phyloP scores from a whole-genome alignment of 1,140 invertebrate species.

The Samia ricini region DNA sequence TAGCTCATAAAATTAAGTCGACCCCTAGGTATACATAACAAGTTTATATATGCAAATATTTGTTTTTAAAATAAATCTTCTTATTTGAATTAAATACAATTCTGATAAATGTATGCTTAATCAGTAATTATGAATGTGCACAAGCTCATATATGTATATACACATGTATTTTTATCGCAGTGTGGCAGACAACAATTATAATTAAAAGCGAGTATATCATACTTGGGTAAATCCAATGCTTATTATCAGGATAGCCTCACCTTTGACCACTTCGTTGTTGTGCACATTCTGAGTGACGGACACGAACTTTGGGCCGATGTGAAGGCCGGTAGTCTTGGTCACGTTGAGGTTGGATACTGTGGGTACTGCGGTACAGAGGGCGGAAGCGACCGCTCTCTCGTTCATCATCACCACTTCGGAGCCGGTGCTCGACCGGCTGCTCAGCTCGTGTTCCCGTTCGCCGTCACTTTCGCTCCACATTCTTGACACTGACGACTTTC shows the following conservation, averaged over 20 bases:
- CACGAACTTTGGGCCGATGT: slow-evolving; percentile 60
- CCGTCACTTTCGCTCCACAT: slow-evolving; percentile 37
- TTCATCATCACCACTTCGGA: slow-evolving; percentile 46
- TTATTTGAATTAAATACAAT: slow-evolving; percentile 2
- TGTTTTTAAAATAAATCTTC: background rate
- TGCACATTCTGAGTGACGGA: slow-evolving; percentile 60
- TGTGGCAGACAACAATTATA: slow-evolving; percentile 3
- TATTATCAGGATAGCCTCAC: slow-evolving; percentile 32
- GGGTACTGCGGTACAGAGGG: slow-evolving; percentile 21
- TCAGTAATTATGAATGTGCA: background rate
- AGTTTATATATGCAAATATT: background rate
- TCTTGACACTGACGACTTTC: slow-evolving; percentile 25
- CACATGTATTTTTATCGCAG: slow-evolving; percentile 1
- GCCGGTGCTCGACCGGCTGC: slow-evolving; percentile 23
- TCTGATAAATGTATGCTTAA: background rate
- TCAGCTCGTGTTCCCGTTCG: slow-evolving; percentile 18
- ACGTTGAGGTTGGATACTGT: slow-evolving; percentile 47
- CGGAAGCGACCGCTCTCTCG: slow-evolving; percentile 25
- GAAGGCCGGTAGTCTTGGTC: slow-evolving; percentile 47
- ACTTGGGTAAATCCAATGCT: background rate
- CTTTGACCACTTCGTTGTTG: slow-evolving; percentile 59
- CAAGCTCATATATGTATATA: slow-evolving; percentile 1
- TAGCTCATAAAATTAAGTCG: background rate
- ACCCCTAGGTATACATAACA: background rate
- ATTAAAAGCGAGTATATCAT: background rate